Conservation (phyloP, 2,888 invertebrate genomes). For the Diabrotica balteata region DNA sequence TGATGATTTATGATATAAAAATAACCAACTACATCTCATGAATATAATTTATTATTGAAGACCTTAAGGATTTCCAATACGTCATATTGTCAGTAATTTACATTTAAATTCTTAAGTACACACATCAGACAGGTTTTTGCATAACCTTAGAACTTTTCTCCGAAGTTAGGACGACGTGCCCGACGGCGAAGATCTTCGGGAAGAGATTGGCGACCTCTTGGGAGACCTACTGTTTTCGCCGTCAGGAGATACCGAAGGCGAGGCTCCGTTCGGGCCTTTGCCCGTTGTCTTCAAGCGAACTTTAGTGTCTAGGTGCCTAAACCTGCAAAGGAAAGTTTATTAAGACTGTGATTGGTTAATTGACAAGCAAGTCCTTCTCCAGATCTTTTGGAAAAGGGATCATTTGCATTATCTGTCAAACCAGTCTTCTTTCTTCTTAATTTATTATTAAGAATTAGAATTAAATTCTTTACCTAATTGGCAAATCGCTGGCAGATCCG, state of each 20-base stretch:
- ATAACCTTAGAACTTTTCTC: no score
- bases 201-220: constrained; percentile 61
- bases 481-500: constrained; percentile 72
- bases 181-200: constrained; percentile 37
- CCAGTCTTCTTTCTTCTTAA: no score
- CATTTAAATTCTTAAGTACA: constrained; percentile 1
- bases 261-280: constrained; percentile 61
- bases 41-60: constrained; percentile 3
- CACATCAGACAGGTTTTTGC: not conserved
- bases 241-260: constrained; percentile 72
- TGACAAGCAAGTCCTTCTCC: no score
- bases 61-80: not conserved
- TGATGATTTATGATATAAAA: not conserved
- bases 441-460: no score
- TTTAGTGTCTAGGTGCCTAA: constrained; percentile 86
- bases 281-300: constrained; percentile 74
- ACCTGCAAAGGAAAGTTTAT: constrained; percentile 62
- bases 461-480: constrained; percentile 70
- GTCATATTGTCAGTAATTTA: not conserved
- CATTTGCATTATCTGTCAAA: no score
- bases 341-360: not conserved
- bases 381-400: no score
- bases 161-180: constrained; percentile 6
- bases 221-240: constrained; percentile 63
- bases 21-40: not conserved